Conservation (phyloP, 2,113 vertebrate species). For the Microtus montanus region DNA sequence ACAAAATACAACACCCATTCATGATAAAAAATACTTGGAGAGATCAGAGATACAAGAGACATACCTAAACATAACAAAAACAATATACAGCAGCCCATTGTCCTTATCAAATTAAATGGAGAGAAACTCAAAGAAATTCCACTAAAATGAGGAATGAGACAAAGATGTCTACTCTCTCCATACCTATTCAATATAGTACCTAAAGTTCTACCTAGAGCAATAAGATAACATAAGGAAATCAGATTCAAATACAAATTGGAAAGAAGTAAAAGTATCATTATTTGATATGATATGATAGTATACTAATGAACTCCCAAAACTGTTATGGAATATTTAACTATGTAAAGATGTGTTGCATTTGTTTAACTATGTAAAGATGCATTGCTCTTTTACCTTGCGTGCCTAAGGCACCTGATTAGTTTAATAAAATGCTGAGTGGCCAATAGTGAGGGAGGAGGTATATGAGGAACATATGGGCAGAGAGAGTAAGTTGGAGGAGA, state of each 20-base stretch:
- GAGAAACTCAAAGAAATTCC: background rate
- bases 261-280: background rate
- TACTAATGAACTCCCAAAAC: background rate
- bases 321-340: background rate
- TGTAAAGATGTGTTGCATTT: background rate
- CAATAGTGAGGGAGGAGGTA: too few relatives aligned
- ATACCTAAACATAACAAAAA: background rate
- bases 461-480: too few relatives aligned
- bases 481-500: too few relatives aligned
- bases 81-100: background rate
- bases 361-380: background rate
- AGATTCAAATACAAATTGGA: background rate
- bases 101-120: background rate
- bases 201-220: background rate
- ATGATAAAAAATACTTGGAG: too few relatives aligned
- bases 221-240: background rate
- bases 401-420: too few relatives aligned
- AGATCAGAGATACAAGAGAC: background rate
- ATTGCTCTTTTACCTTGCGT: too few relatives aligned
- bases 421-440: too few relatives aligned
- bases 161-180: background rate
- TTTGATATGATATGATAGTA: background rate
- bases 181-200: background rate
- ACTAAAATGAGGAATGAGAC: background rate
- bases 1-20: too few relatives aligned